These are phyloP conservation scores for Catamblyrhynchus diadema DNA, from an alignment of 2,797 vertebrate genomes.

Conservation along the genomic window DNA sequence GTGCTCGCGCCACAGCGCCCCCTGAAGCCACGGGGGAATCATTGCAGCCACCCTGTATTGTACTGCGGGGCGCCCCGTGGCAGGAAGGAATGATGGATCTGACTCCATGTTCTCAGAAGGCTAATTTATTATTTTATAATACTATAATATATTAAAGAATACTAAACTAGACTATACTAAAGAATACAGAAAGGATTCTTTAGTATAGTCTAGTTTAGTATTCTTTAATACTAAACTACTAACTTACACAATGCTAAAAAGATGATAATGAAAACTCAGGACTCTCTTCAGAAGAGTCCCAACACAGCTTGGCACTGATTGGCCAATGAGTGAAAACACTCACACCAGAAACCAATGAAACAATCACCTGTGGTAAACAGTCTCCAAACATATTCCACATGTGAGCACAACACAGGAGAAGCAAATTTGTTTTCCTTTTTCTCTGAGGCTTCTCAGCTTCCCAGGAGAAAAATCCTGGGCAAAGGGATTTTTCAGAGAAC, in stretches of 20 bases:
- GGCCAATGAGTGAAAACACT: neutral
- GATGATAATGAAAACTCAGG: neutral
- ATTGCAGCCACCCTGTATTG: accelerated
- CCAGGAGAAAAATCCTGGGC: neutral
- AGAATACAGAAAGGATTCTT: neutral
- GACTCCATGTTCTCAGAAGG: neutral
- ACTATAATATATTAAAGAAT: too few relatives aligned
- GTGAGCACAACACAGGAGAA: neutral
- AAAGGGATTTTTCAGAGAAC: neutral
- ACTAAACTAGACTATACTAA: neutral
- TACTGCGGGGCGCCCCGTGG: accelerated
- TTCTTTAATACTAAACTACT: too few relatives aligned
- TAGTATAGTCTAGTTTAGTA: too few relatives aligned
- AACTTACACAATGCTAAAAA: neutral
- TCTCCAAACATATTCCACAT: neutral
- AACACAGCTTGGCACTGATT: neutral
- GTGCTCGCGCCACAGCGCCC: neutral
- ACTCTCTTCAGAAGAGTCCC: neutral
- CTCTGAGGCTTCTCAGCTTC: neutral
- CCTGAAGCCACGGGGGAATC: neutral
- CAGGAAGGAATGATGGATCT: neutral
- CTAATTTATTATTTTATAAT: neutral
- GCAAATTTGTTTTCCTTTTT: neutral
- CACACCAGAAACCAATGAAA: neutral
- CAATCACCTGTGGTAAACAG: neutral